Evolutionary conservation across 2,888 invertebrate genomes (phyloP), one percentile per base, ranked within the genome.

Genomic region (Ptilodon capucinus): DNA sequence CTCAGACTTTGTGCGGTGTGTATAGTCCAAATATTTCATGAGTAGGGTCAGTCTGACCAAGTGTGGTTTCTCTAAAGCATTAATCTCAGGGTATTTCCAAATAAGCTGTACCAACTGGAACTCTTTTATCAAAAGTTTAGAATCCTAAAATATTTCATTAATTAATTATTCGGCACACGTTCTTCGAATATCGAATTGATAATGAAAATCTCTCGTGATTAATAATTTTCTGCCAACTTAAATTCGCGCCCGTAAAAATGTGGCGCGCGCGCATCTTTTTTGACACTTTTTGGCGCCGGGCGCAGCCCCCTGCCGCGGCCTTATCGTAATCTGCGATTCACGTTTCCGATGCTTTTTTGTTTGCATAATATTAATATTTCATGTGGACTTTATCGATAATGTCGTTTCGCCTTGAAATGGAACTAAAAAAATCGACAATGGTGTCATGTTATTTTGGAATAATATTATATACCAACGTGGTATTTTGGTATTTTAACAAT

Each of bases 221-320:
- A 71, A 77, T 74, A 69, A 55, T 56, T 53, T 60, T 60, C 68
- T 49, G 56, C 53, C 63, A 63, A 48, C 56, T 61, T 63, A 63
- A 70, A 73, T 71, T 69, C 61, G 65, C 66, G 67, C 57, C 50
- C 49, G 46, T 50, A 56, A 57, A 54, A 57, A 21, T 4, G 19
- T n/a, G 49, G 48, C 56, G 54, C 28, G 41, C 46, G 64, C 63
- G 64, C 66, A 64, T 63, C 50, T 78, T 79, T 78, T 81, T 80
- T 79, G 74, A 71, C 76, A 77, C 66, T 76, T 79, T 81, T 79
- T 78, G 77, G 79, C 76, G 80, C 74, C 79, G 67, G 55, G 49
- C 54, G 46, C 42, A 58, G 58, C 68, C 71, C 71, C 81, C 81
- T 64, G 68, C 71, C 63, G 68, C 48, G 64, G 51, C 46, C 59